These are phyloP conservation scores for Diplazon laetatorius DNA, from an alignment of 2,888 invertebrate species.

Conservation along the genomic window DNA sequence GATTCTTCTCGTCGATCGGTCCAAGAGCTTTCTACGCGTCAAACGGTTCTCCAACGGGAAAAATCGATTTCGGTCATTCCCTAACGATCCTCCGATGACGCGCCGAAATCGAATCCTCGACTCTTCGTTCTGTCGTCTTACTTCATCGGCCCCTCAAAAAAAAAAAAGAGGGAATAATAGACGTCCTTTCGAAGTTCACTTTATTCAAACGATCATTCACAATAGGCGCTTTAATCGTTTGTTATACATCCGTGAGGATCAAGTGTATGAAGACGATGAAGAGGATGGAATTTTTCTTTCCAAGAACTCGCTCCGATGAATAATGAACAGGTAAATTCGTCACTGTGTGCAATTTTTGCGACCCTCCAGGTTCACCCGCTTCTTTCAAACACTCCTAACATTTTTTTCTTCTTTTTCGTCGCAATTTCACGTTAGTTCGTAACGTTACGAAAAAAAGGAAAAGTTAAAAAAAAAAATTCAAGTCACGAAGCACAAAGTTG, in stretches of 20 bases:
- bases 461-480: no score
- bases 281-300: conserved; percentile 58
- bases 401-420: not conserved
- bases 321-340: conserved; percentile 36
- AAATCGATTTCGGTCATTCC: conserved; percentile 58
- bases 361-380: not conserved
- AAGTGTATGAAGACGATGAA: conserved; percentile 51
- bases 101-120: conserved; percentile 30
- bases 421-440: conserved; percentile 3
- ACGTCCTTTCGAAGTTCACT: conserved; percentile 38
- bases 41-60: conserved; percentile 52
- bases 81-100: conserved; percentile 60
- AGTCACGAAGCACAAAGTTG: no score
- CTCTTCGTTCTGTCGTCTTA: conserved; percentile 34
- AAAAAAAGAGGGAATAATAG: conserved; percentile 49
- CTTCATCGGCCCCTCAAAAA: conserved; percentile 42
- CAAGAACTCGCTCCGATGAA: conserved; percentile 27
- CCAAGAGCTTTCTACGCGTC: conserved; percentile 20
- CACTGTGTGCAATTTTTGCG: not conserved
- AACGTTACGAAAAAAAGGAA: no score
- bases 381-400: not conserved
- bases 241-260: not conserved
- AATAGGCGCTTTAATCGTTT: conserved; percentile 52
- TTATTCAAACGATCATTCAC: conserved; percentile 55
- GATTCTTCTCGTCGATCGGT: conserved; percentile 40